Evolutionary conservation across 1,140 invertebrate species (phyloP).

Genomic region (Cryptotermes secundus): DNA sequence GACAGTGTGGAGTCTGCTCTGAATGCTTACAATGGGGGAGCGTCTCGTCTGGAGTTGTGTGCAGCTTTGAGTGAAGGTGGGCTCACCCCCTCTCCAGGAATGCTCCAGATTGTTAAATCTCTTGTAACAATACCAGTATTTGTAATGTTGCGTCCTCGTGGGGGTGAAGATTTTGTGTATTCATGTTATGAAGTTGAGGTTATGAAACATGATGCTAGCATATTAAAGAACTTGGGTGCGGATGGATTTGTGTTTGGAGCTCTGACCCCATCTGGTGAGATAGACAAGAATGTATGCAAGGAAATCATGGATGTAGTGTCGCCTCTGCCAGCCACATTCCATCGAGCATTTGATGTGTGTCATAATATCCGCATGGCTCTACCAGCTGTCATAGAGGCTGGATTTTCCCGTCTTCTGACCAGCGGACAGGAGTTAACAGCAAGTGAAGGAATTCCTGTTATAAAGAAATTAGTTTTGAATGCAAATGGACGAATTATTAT

Average conservation of each 20-base stretch:
- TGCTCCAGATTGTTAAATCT: slow-evolving; percentile 51
- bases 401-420: slow-evolving; percentile 78
- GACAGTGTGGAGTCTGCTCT: slow-evolving; percentile 79
- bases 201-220: slow-evolving; percentile 67
- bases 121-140: slow-evolving; percentile 63
- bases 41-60: slow-evolving; percentile 81
- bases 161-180: slow-evolving; percentile 81
- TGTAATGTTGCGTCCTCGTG: slow-evolving; percentile 80
- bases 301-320: slow-evolving; percentile 59
- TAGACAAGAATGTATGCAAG: slow-evolving; percentile 67
- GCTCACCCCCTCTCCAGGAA: slow-evolving; percentile 74
- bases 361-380: slow-evolving; percentile 61
- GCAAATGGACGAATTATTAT: slow-evolving; percentile 65
- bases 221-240: slow-evolving; percentile 64
- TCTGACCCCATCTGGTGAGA: slow-evolving; percentile 59
- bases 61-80: slow-evolving; percentile 81
- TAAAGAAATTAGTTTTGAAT: slow-evolving; percentile 62
- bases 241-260: slow-evolving; percentile 91
- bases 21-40: slow-evolving; percentile 67
- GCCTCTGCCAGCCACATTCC: slow-evolving; percentile 76
- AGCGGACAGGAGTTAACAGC: slow-evolving; percentile 73
- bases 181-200: slow-evolving; percentile 69
- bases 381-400: slow-evolving; percentile 67
- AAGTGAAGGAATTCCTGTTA: slow-evolving; percentile 63
- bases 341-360: slow-evolving; percentile 81